phyloP scores from a whole-genome alignment of 2,888 invertebrate genomes.

The Hylaea fasciaria region DNA sequence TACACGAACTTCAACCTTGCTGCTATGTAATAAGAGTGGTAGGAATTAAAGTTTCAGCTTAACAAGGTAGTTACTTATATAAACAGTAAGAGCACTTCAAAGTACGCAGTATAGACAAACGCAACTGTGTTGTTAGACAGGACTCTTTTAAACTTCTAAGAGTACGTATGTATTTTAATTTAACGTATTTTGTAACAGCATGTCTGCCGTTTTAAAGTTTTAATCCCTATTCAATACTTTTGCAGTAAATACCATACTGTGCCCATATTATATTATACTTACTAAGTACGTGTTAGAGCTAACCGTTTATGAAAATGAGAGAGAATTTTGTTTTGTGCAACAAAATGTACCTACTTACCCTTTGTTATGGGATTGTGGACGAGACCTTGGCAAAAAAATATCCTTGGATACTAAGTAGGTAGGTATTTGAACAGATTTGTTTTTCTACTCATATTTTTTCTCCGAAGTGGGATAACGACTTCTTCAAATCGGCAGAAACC shows the following conservation, averaged over 20 bases:
- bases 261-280: background rate
- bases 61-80: background rate
- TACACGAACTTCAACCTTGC: background rate
- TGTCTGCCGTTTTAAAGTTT: too few relatives aligned
- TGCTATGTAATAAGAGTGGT: background rate
- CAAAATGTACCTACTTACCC: constrained; percentile 8
- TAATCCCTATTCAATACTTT: too few relatives aligned
- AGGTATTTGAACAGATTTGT: too few relatives aligned
- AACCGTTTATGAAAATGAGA: constrained; percentile 14
- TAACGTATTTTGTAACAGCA: too few relatives aligned
- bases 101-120: background rate
- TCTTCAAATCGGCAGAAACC: too few relatives aligned
- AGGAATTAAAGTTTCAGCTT: background rate
- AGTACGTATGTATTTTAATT: too few relatives aligned
- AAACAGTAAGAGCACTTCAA: background rate
- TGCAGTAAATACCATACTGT: background rate
- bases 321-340: constrained; percentile 18
- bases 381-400: background rate
- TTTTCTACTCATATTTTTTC: too few relatives aligned
- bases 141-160: too few relatives aligned
- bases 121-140: too few relatives aligned
- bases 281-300: background rate
- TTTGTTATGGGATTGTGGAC: constrained; percentile 4
- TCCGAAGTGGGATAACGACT: too few relatives aligned
- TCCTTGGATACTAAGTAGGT: too few relatives aligned